Conservation (phyloP, 2,888 invertebrate species). For the Helobdella robusta region DNA sequence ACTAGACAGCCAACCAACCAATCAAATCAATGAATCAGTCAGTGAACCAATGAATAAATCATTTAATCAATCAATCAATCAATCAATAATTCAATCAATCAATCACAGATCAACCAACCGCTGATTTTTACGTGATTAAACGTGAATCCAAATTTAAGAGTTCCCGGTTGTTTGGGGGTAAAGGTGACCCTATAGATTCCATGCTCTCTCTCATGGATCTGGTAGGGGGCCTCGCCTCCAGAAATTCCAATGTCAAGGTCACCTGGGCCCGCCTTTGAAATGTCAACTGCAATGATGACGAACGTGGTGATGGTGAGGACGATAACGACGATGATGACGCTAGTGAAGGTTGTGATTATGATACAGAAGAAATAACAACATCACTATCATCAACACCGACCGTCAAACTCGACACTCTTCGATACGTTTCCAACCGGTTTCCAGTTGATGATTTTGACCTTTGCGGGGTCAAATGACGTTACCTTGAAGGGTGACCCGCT, state of each 20-base stretch:
- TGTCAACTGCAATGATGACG: slow-evolving; percentile 32
- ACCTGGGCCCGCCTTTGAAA: slow-evolving; percentile 81
- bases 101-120: too few species aligned
- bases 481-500: slow-evolving; percentile 52
- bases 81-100: too few species aligned
- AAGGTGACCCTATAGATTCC: slow-evolving; percentile 90
- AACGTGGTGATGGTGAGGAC: too few species aligned
- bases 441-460: slow-evolving; percentile 74
- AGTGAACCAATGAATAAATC: too few species aligned
- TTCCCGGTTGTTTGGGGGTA: slow-evolving; percentile 32
- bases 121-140: slow-evolving; percentile 18
- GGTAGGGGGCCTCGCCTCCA: slow-evolving; percentile 77
- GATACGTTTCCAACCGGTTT: slow-evolving; percentile 62
- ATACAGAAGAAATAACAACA: too few species aligned
- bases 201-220: slow-evolving; percentile 9
- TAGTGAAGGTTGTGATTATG: too few species aligned
- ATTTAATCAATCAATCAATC: too few species aligned
- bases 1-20: too few species aligned
- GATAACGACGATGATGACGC: too few species aligned
- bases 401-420: slow-evolving; percentile 87
- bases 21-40: too few species aligned
- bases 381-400: too few species aligned
- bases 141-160: slow-evolving; percentile 9
- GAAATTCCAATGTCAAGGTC: slow-evolving; percentile 97
- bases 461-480: slow-evolving; percentile 61